Percentiles rank a stretch among this genome's conserved stretches.
phyloP scores from a whole-genome alignment of 2,113 vertebrate genomes.

The Smithornis capensis region DNA sequence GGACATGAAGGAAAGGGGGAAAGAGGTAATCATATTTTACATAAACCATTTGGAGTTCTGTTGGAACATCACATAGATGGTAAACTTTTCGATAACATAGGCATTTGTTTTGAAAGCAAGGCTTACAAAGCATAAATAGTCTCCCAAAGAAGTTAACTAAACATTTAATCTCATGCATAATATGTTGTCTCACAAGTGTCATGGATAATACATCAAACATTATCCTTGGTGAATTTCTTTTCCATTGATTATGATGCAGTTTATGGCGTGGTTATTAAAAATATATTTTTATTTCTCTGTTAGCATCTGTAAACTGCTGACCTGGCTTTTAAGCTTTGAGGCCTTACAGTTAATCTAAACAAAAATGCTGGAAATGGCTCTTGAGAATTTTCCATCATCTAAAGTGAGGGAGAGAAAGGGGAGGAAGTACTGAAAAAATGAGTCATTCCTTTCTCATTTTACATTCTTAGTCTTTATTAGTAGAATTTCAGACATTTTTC shows the following conservation, averaged over 20 bases:
- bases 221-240: not conserved
- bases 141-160: not conserved
- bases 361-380: not conserved
- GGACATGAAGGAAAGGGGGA: not conserved
- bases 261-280: not conserved
- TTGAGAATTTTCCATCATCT: not conserved
- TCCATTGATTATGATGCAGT: not conserved
- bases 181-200: not conserved
- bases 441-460: not conserved
- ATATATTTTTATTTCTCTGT: not conserved
- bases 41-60: not conserved
- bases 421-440: not conserved
- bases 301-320: not conserved
- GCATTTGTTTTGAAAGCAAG: not conserved
- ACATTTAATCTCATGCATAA: not conserved
- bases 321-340: not conserved
- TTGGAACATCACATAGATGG: not conserved
- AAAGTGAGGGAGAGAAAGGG: not conserved
- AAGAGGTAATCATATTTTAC: not conserved
- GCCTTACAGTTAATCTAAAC: not conserved
- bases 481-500: not conserved
- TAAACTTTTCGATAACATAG: not conserved
- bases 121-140: not conserved
- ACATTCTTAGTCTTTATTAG: not conserved
- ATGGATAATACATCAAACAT: not conserved